Conservation (phyloP, 2,797 vertebrate genomes). For the Acomys russatus region DNA sequence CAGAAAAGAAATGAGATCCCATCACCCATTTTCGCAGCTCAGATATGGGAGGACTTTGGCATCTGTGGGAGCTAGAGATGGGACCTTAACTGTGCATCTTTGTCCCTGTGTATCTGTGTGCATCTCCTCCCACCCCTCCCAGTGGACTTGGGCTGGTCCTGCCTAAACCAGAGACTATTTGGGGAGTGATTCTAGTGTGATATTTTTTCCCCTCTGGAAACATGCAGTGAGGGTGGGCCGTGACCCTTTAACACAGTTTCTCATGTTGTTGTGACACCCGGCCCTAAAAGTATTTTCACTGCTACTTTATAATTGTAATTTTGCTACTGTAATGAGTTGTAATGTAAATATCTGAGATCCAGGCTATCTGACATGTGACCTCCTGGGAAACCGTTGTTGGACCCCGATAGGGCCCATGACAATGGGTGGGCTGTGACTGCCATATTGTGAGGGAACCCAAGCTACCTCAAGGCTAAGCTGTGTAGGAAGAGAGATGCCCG, state of each 20-base stretch:
- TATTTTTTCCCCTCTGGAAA: neutral
- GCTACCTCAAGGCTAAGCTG: accelerated
- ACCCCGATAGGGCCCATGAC: neutral
- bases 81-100: accelerated
- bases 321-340: neutral
- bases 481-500: neutral
- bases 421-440: neutral
- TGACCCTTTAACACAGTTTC: neutral
- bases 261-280: neutral
- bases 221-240: neutral
- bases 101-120: no score
- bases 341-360: neutral
- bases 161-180: neutral
- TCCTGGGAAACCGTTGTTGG: neutral
- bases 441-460: neutral
- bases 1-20: slow-evolving; percentile 63
- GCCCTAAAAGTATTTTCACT: neutral
- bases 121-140: neutral
- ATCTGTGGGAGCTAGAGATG: neutral
- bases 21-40: neutral
- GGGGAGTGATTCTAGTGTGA: neutral
- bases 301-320: neutral
- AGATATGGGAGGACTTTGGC: neutral
- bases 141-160: accelerated
- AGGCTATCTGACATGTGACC: neutral